Conservation (phyloP, 2,888 invertebrate species). For the Apamea monoglypha region DNA sequence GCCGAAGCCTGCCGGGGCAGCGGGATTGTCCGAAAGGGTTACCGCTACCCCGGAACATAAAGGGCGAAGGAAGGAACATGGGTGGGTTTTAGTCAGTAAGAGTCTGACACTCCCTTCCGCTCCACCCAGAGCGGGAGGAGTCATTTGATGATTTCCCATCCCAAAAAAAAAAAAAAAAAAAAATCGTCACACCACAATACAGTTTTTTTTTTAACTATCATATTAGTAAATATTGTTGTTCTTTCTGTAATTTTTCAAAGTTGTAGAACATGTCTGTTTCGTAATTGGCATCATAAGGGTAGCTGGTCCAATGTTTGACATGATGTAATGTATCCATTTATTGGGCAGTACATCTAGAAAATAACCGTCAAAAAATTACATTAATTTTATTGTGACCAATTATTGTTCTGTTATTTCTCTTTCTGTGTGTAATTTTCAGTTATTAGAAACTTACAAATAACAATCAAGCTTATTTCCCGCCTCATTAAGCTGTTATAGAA, state of each 20-base stretch:
- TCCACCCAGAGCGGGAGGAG: no score
- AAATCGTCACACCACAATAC: no score
- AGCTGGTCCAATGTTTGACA: neutral
- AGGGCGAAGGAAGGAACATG: no score
- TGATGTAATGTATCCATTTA: neutral
- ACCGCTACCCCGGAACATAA: no score
- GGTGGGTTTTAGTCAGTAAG: no score
- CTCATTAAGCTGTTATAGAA: slow-evolving; percentile 5
- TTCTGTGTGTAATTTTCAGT: neutral
- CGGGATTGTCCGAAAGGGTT: no score
- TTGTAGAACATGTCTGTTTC: neutral
- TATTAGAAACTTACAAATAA: neutral
- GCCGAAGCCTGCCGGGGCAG: no score
- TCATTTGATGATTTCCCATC: no score
- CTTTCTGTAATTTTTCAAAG: neutral
- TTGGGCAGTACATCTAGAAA: neutral
- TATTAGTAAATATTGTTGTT: no score
- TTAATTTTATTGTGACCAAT: neutral
- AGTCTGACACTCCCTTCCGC: no score
- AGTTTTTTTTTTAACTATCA: neutral
- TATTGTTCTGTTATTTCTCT: neutral
- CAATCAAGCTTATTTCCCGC: neutral
- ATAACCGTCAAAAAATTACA: neutral
- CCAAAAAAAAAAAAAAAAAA: no score
- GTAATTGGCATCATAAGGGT: neutral